Evolutionary conservation across 2,888 invertebrate genomes (phyloP), one percentile per base, ranked within the genome.

Genomic region (Leptura quadrifasciata): DNA sequence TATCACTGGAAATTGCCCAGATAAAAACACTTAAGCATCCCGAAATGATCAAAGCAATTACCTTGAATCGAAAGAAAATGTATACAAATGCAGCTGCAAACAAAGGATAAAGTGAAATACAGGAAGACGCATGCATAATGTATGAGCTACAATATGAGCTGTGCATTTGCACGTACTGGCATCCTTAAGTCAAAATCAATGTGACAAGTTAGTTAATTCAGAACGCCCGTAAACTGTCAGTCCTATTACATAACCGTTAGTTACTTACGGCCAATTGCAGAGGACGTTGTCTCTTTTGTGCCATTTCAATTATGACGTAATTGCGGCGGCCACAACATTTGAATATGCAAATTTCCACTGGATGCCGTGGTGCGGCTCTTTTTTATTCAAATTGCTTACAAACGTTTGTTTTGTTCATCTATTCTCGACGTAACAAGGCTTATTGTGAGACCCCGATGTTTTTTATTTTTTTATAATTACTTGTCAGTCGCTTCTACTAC

Each of bases 241-340:
- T 80, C 77, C 83, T 79, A 83, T 82, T 83, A 83, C 79, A 76
- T 76, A 79, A 80, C 82, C 84, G 83, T 83, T 84, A 85, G 83
- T 84, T 84, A 76, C 82, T 82, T 81, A 82, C 79, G 82, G 83
- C 82, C 85, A 85, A 85, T 86, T 86, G 84, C 82, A 81, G 82
- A 76, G 83, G 82, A 78, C 79, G 83, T 81, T 83, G 84, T 84
- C 85, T 85, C 86, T 86, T 86, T 86, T 86, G 86, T 87, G 84
- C 86, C 85, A 82, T 88, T 88, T 87, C 88, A 88, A 87, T 88
- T 88, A 88, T 87, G 86, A 87, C 84, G 86, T 87, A 88, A 87
- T 88, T 88, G 87, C 86, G 84, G 81, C 85, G 85, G 84, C 87
- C 87, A 86, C 87, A 87, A 87, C 85, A 87, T 87, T 87, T 87